A percentile compares a stretch with the other conserved stretches of the same genome.
These are phyloP conservation scores for Otocyon megalotis DNA, from an alignment of 2,113 vertebrate genomes.

Conservation along the genomic window DNA sequence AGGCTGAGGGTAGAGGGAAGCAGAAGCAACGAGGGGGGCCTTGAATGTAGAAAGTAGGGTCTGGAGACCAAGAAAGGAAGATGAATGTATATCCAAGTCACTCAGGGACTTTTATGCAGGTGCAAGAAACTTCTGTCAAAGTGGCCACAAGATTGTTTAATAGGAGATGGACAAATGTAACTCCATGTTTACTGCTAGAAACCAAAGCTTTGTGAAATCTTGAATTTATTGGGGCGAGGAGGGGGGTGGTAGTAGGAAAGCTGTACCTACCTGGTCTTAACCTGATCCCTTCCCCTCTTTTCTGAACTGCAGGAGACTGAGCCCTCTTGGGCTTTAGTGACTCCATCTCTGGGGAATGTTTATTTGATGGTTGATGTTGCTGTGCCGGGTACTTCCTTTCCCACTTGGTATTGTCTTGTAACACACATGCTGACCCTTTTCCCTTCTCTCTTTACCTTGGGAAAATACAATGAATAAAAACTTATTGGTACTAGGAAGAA, in stretches of 20 bases:
- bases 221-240: slow-evolving; percentile 75
- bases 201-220: slow-evolving; percentile 88
- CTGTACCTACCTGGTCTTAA: slow-evolving; percentile 56
- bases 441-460: slow-evolving; percentile 61
- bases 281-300: slow-evolving; percentile 47
- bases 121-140: no score
- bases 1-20: no score
- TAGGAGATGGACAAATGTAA: slow-evolving; percentile 90
- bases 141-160: slow-evolving; percentile 46
- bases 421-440: slow-evolving; percentile 70
- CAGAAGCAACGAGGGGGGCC: no score
- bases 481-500: slow-evolving; percentile 64
- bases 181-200: slow-evolving; percentile 91
- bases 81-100: no score
- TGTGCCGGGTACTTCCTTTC: slow-evolving; percentile 45
- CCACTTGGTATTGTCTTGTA: slow-evolving; percentile 72
- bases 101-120: no score
- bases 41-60: no score
- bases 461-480: slow-evolving; percentile 80
- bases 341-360: slow-evolving; percentile 33
- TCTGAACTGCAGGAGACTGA: slow-evolving; percentile 49
- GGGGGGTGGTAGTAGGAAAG: slow-evolving; percentile 60
- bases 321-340: no score
- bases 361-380: slow-evolving; percentile 70
- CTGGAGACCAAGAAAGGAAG: no score